These are phyloP conservation scores for Chiroxiphia lanceolata DNA, from an alignment of 2,797 vertebrate species.

Conservation along the genomic window DNA sequence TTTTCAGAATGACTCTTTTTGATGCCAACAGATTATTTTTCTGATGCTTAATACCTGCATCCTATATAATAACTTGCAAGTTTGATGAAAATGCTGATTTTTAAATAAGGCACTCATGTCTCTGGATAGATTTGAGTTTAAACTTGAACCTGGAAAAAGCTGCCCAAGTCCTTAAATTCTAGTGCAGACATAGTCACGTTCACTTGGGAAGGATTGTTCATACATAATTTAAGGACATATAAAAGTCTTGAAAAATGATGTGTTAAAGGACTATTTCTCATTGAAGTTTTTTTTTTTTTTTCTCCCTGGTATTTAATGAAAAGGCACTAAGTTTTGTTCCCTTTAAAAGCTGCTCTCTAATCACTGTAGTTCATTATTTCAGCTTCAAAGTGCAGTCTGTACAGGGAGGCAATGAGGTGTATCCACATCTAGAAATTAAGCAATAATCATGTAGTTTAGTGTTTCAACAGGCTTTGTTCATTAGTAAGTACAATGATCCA, in stretches of 20 bases:
- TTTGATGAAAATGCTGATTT: background rate
- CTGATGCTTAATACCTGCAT: background rate
- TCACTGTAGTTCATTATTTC: conserved; percentile 59
- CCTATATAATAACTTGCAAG: background rate
- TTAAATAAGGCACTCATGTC: background rate
- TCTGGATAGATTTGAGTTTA: background rate
- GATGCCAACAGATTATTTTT: background rate
- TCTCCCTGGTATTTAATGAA: background rate
- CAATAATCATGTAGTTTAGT: conserved; percentile 61
- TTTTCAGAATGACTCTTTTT: background rate
- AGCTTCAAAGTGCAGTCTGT: conserved; percentile 55
- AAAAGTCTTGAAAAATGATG: conserved; percentile 4
- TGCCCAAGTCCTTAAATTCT: background rate
- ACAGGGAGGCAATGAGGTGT: conserved; percentile 57
- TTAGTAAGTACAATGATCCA: conserved; percentile 62
- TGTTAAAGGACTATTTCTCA: conserved; percentile 29
- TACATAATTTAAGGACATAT: background rate
- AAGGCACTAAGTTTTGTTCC: conserved; percentile 34
- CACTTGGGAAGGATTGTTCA: background rate
- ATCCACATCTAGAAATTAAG: conserved; percentile 66
- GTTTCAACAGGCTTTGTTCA: conserved; percentile 60
- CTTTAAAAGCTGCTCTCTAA: conserved; percentile 49
- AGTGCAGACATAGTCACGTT: background rate
- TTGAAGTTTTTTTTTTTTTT: background rate
- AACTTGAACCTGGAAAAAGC: background rate